Evolutionary conservation across 1,140 invertebrate genomes (phyloP).

Genomic region (Lysiphlebus fabarum): DNA sequence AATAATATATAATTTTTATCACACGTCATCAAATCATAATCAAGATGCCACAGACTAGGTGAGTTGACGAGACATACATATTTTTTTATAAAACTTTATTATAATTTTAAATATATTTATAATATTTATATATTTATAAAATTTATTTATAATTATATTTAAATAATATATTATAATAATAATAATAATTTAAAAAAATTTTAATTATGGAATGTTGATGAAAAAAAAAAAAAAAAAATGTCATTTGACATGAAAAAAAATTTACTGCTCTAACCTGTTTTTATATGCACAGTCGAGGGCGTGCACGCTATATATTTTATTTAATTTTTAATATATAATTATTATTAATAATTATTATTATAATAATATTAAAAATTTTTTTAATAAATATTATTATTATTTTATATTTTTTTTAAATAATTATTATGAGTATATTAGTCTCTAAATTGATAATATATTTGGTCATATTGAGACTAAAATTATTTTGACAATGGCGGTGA

Average conservation of each 20-base stretch:
- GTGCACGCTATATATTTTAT: slow-evolving; percentile 16
- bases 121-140: neutral
- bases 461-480: too few relatives aligned
- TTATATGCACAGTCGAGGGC: slow-evolving; percentile 15
- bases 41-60: slow-evolving; percentile 52
- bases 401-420: too few relatives aligned
- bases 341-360: too few relatives aligned
- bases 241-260: slow-evolving; percentile 12
- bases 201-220: too few relatives aligned
- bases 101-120: slow-evolving; percentile 21
- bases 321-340: too few relatives aligned
- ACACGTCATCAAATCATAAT: slow-evolving; percentile 39
- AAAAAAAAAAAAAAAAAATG: neutral
- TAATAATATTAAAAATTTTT: too few relatives aligned
- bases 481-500: too few relatives aligned
- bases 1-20: slow-evolving; percentile 18
- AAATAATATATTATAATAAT: neutral
- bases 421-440: too few relatives aligned
- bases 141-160: neutral
- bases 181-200: too few relatives aligned
- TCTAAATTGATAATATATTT: too few relatives aligned
- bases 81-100: slow-evolving; percentile 22
- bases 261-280: slow-evolving; percentile 23
- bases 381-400: too few relatives aligned
- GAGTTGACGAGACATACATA: slow-evolving; percentile 29